Base-by-base conservation (phyloP, 2,888 invertebrate species). In the Melanargia galathea region DNA sequence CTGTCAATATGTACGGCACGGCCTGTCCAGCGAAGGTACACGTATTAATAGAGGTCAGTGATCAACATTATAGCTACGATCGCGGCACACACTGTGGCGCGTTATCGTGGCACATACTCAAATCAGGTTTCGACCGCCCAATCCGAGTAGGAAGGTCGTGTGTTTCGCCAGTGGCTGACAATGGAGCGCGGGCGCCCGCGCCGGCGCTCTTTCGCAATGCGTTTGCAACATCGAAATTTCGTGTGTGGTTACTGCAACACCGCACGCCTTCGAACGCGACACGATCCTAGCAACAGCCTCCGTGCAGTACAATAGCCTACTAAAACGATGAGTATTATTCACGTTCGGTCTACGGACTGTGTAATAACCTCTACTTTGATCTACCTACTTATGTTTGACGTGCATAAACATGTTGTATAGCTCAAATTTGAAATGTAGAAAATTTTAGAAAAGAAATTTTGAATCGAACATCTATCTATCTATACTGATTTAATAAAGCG, bases 201-300 rank as follows among this genome's bases (percentile, higher is more conserved):
- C 80, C 80, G 75, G 76, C 75, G 76, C 46, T 65, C 48, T 89
- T 87, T 86, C 88, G 77, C 84, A 89, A 90, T 78, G 69, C 73
- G 86, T 85, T 89, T 88, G 87, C 89, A 87, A 89, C 89, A 87
- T 81, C 83, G 77, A 86, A 87, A 87, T 87, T 89, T 90, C 88
- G 87, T 89, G 86, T 87, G 87, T 87, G 87, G 77, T 86, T 87
- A 83, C 83, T 74, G 82, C 88, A 87, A 85, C 76, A 76, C 78
- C 76, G 80, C 63, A 77, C 76, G 79, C 76, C 77, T 59, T 62
- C 55, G 26, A 51, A 60, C 54, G 26, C 26, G 57, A 62, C 62
- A 58, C 20, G 57, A 51, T 49, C 52, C 60, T 38, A 57, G 18
- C 16, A 40, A 7, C 66, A 66, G 66, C 66, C 66, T 66, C 64